Percentiles rank a stretch among this genome's conserved stretches.
Evolutionary conservation across 2,888 invertebrate genomes (phyloP).

Genomic region (Nipponacmea schrenckii): DNA sequence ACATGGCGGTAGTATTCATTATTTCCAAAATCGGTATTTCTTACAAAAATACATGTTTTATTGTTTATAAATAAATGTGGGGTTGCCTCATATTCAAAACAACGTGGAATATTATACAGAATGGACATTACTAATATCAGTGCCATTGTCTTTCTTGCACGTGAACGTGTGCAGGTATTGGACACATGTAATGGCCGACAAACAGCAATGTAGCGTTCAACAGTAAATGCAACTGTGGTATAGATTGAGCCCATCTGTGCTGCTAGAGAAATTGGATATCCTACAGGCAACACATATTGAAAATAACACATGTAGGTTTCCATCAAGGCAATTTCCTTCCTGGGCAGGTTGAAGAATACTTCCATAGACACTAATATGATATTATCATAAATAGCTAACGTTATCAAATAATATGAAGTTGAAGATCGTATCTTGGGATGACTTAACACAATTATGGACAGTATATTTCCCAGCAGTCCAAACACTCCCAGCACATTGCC

Average conservation of each 20-base stretch:
- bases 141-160: constrained; percentile 85
- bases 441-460: constrained; percentile 63
- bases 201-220: constrained; percentile 90
- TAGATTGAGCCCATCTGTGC: constrained; percentile 95
- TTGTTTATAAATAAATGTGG: constrained; percentile 34
- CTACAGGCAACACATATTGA: constrained; percentile 82
- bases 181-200: constrained; percentile 83
- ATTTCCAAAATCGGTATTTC: constrained; percentile 52
- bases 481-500: constrained; percentile 92
- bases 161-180: constrained; percentile 89
- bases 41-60: constrained; percentile 25
- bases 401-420: constrained; percentile 92
- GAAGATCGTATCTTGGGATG: constrained; percentile 92
- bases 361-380: constrained; percentile 78
- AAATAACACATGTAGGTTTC: constrained; percentile 80
- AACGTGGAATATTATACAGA: constrained; percentile 84
- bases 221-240: constrained; percentile 76
- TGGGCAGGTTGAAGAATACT: constrained; percentile 58
- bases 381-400: constrained; percentile 93
- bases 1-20: constrained; percentile 54
- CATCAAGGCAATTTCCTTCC: constrained; percentile 73
- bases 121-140: constrained; percentile 84
- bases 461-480: constrained; percentile 62
- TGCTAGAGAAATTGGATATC: constrained; percentile 82
- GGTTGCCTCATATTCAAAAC: constrained; percentile 65